phyloP scores from a whole-genome alignment of 2,797 vertebrate genomes.

The Enteromius anoplus region DNA sequence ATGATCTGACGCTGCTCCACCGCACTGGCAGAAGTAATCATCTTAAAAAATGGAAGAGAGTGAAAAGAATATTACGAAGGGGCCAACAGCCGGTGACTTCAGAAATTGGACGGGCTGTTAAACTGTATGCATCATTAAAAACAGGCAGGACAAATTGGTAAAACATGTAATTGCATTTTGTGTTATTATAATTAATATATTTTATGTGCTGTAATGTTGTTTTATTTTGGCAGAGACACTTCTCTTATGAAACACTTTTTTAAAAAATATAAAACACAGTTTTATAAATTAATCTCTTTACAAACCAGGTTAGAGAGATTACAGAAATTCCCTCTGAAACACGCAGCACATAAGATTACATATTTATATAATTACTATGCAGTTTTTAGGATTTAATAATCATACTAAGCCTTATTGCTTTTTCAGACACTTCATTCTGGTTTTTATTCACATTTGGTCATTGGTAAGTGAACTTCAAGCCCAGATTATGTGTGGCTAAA shows the following conservation, averaged over 20 bases:
- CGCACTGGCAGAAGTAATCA: conserved; percentile 89
- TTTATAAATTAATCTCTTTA: not conserved
- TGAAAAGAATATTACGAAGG: conserved; percentile 6
- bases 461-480: not conserved
- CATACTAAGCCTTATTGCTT: too few species aligned
- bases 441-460: not conserved
- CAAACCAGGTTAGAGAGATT: not conserved
- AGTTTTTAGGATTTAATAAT: too few species aligned
- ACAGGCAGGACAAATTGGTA: not conserved
- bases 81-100: not conserved
- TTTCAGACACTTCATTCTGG: not conserved
- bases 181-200: not conserved
- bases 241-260: not conserved
- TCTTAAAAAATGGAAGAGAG: conserved; percentile 69
- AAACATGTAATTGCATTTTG: not conserved
- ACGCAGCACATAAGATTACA: not conserved
- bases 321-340: not conserved
- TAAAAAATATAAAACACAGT: too few species aligned
- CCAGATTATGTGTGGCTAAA: not conserved
- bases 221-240: not conserved
- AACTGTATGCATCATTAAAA: not conserved
- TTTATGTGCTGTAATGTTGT: not conserved
- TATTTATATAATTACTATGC: not conserved
- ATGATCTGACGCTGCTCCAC: conserved; percentile 84
- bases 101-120: not conserved